phyloP scores from a whole-genome alignment of 2,888 invertebrate species.

The Mesorhabditis belari region DNA sequence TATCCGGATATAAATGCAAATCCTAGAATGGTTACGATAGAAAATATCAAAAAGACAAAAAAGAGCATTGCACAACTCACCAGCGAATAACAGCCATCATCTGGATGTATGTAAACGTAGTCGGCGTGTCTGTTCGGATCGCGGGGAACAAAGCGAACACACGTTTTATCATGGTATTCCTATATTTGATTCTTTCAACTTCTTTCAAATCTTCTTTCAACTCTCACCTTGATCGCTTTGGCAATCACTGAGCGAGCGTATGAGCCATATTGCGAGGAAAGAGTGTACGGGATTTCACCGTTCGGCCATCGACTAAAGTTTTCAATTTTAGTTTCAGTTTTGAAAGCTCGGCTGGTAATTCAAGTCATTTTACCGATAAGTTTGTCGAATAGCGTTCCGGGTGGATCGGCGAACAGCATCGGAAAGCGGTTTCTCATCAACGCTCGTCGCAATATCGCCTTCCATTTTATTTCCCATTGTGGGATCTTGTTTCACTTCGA shows the following conservation, averaged over 20 bases:
- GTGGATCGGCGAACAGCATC: no score
- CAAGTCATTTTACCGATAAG: slow-evolving; percentile 31
- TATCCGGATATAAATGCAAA: no score
- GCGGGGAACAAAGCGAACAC: slow-evolving; percentile 63
- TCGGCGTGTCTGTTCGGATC: slow-evolving; percentile 56
- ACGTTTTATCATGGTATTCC: slow-evolving; percentile 63
- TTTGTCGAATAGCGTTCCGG: slow-evolving; percentile 45
- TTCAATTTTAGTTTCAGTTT: background rate
- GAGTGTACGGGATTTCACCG: slow-evolving; percentile 50
- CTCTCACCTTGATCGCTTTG: slow-evolving; percentile 43
- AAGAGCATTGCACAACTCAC: slow-evolving; percentile 60
- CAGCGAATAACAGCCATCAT: slow-evolving; percentile 69
- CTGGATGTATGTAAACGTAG: slow-evolving; percentile 61
- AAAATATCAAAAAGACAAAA: background rate
- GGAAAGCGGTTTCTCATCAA: slow-evolving; percentile 14
- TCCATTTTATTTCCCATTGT: slow-evolving; percentile 45
- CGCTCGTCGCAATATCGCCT: slow-evolving; percentile 40
- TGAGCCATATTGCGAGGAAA: slow-evolving; percentile 47
- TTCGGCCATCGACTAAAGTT: slow-evolving; percentile 43
- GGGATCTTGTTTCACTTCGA: slow-evolving; percentile 44
- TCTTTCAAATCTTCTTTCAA: background rate
- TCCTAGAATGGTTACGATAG: background rate
- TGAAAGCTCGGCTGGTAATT: background rate
- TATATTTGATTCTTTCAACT: background rate
- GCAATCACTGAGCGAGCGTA: slow-evolving; percentile 51